Evolutionary conservation across 2,888 invertebrate species (phyloP), one percentile per base, ranked within the genome.

Genomic region (Muscina levida): DNA sequence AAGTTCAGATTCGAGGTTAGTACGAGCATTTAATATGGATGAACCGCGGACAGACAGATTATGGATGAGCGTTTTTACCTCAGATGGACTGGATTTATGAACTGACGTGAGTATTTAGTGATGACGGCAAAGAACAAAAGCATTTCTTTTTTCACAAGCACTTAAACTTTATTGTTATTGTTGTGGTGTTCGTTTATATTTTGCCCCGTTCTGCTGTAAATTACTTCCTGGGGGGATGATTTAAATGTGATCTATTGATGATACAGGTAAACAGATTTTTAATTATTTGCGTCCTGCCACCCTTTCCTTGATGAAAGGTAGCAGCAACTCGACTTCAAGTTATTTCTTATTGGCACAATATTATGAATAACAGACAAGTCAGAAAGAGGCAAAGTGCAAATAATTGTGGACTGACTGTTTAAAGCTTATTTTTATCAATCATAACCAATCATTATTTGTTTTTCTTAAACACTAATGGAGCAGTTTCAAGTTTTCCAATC

Each of bases 41-140:
- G 78, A 72, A 72, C 46, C 37, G 68, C 37, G n/a, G 46, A 31
- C 48, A 59, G 72, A 66, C 51, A 73, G 48, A 31, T 51, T 65
- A 68, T 56, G 46, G 17, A 46, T 53, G 56, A 71, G 48, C 42
- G 67, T 48, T 59, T 46, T 37, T 51, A 65, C 44, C 77, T 82
- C 22, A 75, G 85, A 84, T 87, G 87, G 86, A 87, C 85, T 88
- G 89, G 31, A 31, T 31, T 31, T 31, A 31, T 87, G 87, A 86
- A 88, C 85, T 88, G 89, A 88, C 89, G 88, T 88, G 87, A 87
- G 88, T 88, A 87, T 88, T 88, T 88, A 88, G 89, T 86, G 88
- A 84, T 88, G 88, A 88, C 89, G 88, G 88, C 86, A 84, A 85
- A 88, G 87, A 88, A 87, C 88, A 89, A 89, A 88, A 85, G 84